Percentiles rank a stretch among this genome's conserved stretches.
Conservation (phyloP, 2,113 vertebrate species). For the Brienomyrus longianalis region DNA sequence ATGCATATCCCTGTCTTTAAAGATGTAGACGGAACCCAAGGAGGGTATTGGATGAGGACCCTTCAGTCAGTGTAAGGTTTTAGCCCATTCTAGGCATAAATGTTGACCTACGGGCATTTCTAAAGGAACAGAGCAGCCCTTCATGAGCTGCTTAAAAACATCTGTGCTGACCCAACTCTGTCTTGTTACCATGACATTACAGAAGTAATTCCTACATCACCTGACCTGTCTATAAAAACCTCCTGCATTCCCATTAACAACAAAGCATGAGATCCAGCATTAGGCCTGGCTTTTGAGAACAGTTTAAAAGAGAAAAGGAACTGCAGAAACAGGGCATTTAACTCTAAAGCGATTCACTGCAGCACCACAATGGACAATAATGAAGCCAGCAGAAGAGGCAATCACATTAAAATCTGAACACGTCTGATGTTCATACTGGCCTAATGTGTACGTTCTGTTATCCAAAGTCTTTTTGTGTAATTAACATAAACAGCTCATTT, state of each 20-base stretch:
- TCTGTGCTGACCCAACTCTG: background rate
- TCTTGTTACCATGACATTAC: background rate
- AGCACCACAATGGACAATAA: background rate
- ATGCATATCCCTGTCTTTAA: constrained; percentile 22
- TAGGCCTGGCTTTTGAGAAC: background rate
- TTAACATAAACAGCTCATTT: constrained; percentile 4
- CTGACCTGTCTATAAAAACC: background rate
- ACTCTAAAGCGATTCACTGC: background rate
- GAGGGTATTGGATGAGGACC: constrained; percentile 16
- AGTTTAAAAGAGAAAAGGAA: background rate
- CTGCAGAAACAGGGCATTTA: background rate
- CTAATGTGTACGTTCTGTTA: constrained; percentile 6
- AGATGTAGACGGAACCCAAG: constrained; percentile 20
- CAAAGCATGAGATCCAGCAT: background rate
- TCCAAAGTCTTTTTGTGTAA: background rate
- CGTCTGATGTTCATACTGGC: background rate
- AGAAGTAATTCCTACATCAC: background rate
- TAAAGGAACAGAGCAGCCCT: background rate
- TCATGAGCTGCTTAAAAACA: background rate
- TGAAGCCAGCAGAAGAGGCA: background rate
- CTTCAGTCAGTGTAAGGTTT: constrained; percentile 2
- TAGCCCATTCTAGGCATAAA: background rate
- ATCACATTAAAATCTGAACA: constrained; percentile 3
- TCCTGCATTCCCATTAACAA: background rate
- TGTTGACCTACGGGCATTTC: background rate